Evolutionary conservation across 2,888 invertebrate species (phyloP).

Genomic region (Limnephilus marmoratus): DNA sequence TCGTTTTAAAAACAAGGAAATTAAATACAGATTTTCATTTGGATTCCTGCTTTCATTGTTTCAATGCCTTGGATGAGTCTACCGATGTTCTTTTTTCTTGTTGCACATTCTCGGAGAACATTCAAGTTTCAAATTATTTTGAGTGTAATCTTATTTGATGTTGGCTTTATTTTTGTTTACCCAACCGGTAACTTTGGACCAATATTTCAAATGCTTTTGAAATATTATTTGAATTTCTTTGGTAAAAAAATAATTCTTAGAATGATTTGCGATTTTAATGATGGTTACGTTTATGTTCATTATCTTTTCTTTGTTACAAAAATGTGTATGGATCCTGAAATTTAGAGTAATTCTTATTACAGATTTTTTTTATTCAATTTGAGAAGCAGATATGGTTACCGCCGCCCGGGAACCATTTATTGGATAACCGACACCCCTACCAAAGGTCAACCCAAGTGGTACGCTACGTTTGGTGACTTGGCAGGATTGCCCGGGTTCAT

Average conservation of each 20-base stretch:
- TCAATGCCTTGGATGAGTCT: not conserved
- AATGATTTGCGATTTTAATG: not conserved
- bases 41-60: not conserved
- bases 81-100: not conserved
- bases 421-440: too few relatives aligned
- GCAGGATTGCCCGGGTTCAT: too few relatives aligned
- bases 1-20: constrained; percentile 3
- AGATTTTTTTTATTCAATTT: too few relatives aligned
- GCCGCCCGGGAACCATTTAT: too few relatives aligned
- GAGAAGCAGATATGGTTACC: too few relatives aligned
- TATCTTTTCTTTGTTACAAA: not conserved
- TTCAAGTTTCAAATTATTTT: not conserved
- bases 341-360: too few relatives aligned
- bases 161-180: not conserved
- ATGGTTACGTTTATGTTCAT: not conserved
- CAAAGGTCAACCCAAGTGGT: too few relatives aligned
- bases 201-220: not conserved
- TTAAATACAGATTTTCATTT: constrained; percentile 7
- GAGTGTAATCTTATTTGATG: not conserved
- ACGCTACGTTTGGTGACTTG: too few relatives aligned
- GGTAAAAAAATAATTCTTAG: not conserved
- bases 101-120: not conserved
- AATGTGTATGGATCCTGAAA: too few relatives aligned
- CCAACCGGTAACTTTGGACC: not conserved
- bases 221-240: not conserved